Percentiles rank a stretch among this genome's conserved stretches.
Evolutionary conservation across 2,797 vertebrate genomes (phyloP).

Genomic region (Macrochelys suwanniensis): DNA sequence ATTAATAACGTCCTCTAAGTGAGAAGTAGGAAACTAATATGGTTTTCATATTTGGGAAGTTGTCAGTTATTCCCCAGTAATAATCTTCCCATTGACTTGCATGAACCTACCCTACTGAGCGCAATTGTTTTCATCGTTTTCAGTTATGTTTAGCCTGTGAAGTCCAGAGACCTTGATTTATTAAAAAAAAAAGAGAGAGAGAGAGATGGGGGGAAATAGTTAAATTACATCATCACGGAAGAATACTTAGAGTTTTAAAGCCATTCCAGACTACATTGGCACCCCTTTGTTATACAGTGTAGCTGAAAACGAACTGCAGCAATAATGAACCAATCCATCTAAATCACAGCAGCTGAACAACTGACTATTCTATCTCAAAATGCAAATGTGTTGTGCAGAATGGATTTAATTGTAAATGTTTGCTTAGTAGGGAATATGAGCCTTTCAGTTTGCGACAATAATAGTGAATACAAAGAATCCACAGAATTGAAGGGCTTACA

Average conservation of each 20-base stretch:
- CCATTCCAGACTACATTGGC: constrained; percentile 70
- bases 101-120: not conserved
- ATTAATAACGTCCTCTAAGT: constrained; percentile 10
- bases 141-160: constrained; percentile 42
- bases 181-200: not conserved
- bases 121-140: constrained; percentile 21
- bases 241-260: constrained; percentile 72
- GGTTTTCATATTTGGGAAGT: not conserved
- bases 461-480: constrained; percentile 64
- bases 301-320: constrained; percentile 72
- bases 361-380: constrained; percentile 77
- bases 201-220: constrained; percentile 8
- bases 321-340: constrained; percentile 79
- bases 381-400: constrained; percentile 74
- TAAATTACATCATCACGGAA: constrained; percentile 73
- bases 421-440: constrained; percentile 77
- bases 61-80: not conserved
- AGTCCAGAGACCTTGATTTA: constrained; percentile 49
- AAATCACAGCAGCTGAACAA: constrained; percentile 79
- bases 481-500: constrained; percentile 69
- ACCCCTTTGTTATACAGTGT: constrained; percentile 77
- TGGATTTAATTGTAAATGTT: constrained; percentile 78
- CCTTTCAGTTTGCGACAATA: constrained; percentile 70
- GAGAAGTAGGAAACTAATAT: not conserved
- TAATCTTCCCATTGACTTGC: constrained; percentile 12